Base-by-base conservation (phyloP, 2,888 invertebrate species). In the Listrodromus nycthemerus region DNA sequence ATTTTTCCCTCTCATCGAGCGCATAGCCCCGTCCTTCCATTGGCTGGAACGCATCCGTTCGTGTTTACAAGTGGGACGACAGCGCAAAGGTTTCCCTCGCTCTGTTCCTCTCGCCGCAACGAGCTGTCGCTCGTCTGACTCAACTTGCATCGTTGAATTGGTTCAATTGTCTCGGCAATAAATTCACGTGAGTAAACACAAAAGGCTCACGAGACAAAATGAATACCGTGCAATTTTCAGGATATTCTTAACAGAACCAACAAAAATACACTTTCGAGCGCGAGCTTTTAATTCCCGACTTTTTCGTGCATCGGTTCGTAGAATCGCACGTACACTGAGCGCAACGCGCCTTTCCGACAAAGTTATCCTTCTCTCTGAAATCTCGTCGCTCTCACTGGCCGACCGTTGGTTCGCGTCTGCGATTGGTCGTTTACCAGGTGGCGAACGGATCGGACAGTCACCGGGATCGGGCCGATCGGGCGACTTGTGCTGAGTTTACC, bases 401-500 rank as follows among this genome's bases (percentile, higher is more conserved):
- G 58, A 55, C 74, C 87, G 89, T 82, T 88, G 86, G 88, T 86
- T 45, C 33, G 33, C 21, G 33, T 21, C 30, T 7, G 88, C 79
- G 73, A 83, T 85, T 76, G 80, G 86, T 85, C 80, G 67, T 61
- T 75, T 37, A 78, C 79, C 73, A 75, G 84, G 67, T 83, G 76
- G 78, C 76, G 71, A 80, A 70, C 63, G 69, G 58, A 69, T 69
- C 33, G 65, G 71, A 71, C 70, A 90, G 90, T 90, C 90, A 91
- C 89, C 90, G 89, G 88, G 90, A 89, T 91, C 91, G 87, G 88
- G 88, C 85, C 89, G 89, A 91, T 89, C 89, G 89, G 90, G 88
- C 88, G 88, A 90, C 88, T 90, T 87, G 88, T 86, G 86, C 86
- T 86, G 67, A 88, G 85, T 87, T 88, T 88, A 70, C 45, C 67